phyloP scores from a whole-genome alignment of 1,140 invertebrate genomes.

The Sitobion miscanthi region DNA sequence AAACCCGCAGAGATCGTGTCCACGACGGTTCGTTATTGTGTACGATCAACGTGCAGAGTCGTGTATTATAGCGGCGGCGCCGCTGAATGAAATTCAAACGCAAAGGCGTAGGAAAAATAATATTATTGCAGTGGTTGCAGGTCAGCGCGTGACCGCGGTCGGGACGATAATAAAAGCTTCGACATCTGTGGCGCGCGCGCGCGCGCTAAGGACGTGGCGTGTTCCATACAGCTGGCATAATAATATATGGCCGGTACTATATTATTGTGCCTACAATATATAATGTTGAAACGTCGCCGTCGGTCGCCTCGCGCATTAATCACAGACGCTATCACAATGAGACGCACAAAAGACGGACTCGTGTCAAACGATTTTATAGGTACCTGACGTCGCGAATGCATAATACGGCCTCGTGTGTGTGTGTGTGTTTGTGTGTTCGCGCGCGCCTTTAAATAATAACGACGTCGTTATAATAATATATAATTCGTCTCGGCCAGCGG shows the following conservation, averaged over 20 bases:
- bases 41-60: background rate
- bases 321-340: background rate
- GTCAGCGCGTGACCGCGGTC: slow-evolving; percentile 6
- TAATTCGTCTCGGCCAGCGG: background rate
- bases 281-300: background rate
- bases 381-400: background rate
- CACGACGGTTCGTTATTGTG: background rate
- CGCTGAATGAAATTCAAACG: background rate
- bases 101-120: background rate
- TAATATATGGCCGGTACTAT: background rate
- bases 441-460: background rate
- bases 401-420: too few relatives aligned
- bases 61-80: background rate
- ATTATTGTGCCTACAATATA: background rate
- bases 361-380: slow-evolving; percentile 4
- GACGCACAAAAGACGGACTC: background rate
- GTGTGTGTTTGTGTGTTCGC: too few relatives aligned
- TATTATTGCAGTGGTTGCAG: background rate
- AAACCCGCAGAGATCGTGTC: background rate
- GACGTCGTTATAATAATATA: background rate
- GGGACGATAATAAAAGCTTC: background rate
- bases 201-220: background rate
- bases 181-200: background rate
- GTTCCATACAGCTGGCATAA: background rate
- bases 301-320: background rate